Evolutionary conservation across 2,113 vertebrate species (phyloP), one percentile per base, ranked within the genome.

Genomic region (Pedionomus torquatus): DNA sequence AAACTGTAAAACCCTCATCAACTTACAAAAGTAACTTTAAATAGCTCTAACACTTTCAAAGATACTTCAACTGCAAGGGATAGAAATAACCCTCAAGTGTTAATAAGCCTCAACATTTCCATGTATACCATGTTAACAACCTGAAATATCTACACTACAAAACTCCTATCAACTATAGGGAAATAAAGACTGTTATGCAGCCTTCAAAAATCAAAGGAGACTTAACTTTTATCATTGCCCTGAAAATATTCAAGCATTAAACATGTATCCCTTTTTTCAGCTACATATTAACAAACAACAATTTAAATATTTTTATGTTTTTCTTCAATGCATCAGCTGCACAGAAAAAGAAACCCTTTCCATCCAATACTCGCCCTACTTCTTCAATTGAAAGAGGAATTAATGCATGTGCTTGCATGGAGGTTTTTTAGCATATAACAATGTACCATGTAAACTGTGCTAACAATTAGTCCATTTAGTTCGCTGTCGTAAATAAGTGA

Each of bases 251-350:
- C 9, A 76, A 83, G 20, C 43, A 58, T 30, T n/a, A 46, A 66
- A 52, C 3, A 1, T 13, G 39, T 17, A 43, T 35, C 61, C 6
- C 26, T 37, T 57, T 64, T 70, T 68, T 11, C 51, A 83, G 43
- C 9, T 75, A 41, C 3, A 5, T 21, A 60, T n/a, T 57, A 90
- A 51, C 5, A 55, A 74, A 60, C 4, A n/a, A 31, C 0, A 0
- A 37, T 3, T 57, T 4, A 94, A 94, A 54, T 12, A 14, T 31
- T 83, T 82, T 30, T 5, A 39, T 13, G 37, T 18, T 33, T 86
- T 49, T 76, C 48, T 86, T 86, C 43, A 83, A 44, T 0, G 8
- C 35, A 60, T n/a, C 28, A 88, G 61, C 26, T 63, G n/a, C 35
- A 70, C 33, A 70, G 17, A 66, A 69, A 44, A 89, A 70, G 4